phyloP scores from a whole-genome alignment of 2,888 invertebrate species.

The Cryptocephalus primarius region DNA sequence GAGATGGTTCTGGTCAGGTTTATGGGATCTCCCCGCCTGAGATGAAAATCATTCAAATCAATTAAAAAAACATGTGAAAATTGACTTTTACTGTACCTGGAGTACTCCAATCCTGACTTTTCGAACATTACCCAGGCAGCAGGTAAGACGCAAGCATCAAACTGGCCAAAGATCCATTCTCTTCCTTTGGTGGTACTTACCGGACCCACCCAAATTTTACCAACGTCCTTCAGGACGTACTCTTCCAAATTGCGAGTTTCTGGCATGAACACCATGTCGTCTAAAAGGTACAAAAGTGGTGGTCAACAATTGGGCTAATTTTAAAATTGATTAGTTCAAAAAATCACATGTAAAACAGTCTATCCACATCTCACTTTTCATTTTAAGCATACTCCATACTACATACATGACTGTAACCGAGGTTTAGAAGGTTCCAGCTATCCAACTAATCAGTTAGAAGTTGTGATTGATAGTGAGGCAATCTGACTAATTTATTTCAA shows the following conservation, averaged over 20 bases:
- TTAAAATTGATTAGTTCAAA: background rate
- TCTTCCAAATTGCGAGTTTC: constrained; percentile 59
- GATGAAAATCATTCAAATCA: constrained; percentile 3
- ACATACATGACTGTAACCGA: too few species aligned
- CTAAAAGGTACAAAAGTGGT: constrained; percentile 36
- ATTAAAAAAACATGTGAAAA: background rate
- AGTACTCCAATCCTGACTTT: constrained; percentile 48
- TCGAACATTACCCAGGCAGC: constrained; percentile 62
- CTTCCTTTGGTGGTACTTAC: constrained; percentile 61
- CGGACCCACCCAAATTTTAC: constrained; percentile 76
- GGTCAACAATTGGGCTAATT: too few species aligned
- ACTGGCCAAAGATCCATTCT: constrained; percentile 78
- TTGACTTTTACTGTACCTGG: constrained; percentile 31
- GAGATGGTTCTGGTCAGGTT: constrained; percentile 59
- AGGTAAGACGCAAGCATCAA: constrained; percentile 58
- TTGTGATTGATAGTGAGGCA: too few species aligned
- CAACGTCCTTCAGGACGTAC: constrained; percentile 70
- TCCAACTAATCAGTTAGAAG: too few species aligned
- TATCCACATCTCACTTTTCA: too few species aligned
- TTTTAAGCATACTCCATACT: too few species aligned
- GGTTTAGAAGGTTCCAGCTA: too few species aligned
- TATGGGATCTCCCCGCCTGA: constrained; percentile 57
- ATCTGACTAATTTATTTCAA: too few species aligned
- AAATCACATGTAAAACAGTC: background rate
- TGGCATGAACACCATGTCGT: constrained; percentile 67